These are phyloP conservation scores for Argentina silus DNA, from an alignment of 2,797 vertebrate genomes.

Conservation along the genomic window DNA sequence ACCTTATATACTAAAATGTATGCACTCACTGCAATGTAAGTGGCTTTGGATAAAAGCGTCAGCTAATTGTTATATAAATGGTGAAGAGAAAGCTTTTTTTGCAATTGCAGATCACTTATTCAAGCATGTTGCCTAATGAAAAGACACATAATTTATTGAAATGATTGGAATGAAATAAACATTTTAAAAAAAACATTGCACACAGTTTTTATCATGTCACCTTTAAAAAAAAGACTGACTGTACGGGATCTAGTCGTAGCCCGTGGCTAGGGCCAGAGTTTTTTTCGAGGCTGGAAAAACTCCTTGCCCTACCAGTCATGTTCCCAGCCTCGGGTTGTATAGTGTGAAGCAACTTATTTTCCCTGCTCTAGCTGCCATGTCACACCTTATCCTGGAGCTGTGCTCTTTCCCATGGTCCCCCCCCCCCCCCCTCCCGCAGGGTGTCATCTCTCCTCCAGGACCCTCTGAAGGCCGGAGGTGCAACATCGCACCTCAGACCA, in stretches of 20 bases:
- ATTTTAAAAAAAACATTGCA: background rate
- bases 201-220: background rate
- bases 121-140: background rate
- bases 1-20: too few relatives aligned
- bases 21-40: too few relatives aligned
- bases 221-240: background rate
- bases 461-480: slow-evolving; percentile 72
- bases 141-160: background rate
- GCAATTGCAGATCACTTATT: background rate
- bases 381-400: slow-evolving; percentile 69
- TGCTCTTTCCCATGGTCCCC: slow-evolving; percentile 77
- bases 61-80: too few relatives aligned
- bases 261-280: background rate
- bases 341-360: slow-evolving; percentile 49
- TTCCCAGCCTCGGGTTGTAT: slow-evolving; percentile 37
- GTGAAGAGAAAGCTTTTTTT: background rate
- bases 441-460: slow-evolving; percentile 66
- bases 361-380: slow-evolving; percentile 47
- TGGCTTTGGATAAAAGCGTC: background rate
- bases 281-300: background rate
- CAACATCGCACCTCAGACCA: slow-evolving; percentile 78
- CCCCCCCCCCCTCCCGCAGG: slow-evolving; percentile 52
- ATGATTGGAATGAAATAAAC: background rate
- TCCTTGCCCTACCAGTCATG: background rate
- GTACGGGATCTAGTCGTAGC: background rate